These are phyloP conservation scores for Amorpha juglandis DNA, from an alignment of 2,888 invertebrate genomes.

Conservation along the genomic window DNA sequence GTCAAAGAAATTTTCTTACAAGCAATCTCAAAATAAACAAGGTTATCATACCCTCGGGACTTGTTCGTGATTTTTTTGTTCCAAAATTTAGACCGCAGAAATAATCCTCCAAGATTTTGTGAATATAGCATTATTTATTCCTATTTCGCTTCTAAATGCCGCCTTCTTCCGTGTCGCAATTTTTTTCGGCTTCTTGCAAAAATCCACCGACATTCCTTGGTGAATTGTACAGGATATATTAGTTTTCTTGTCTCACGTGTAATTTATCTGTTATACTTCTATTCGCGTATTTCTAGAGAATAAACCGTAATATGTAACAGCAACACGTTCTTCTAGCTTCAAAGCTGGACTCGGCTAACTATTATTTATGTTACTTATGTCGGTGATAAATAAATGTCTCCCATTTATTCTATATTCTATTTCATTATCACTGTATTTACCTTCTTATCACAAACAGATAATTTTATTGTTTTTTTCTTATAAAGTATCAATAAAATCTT, in stretches of 20 bases:
- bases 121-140: conserved; percentile 44
- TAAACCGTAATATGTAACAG: conserved; percentile 37
- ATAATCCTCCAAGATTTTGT: conserved; percentile 44
- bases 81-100: conserved; percentile 45
- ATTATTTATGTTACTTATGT: conserved; percentile 23
- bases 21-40: conserved; percentile 33
- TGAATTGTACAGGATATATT: conserved; percentile 45
- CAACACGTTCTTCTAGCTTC: conserved; percentile 28
- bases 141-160: conserved; percentile 31
- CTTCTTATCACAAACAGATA: not conserved
- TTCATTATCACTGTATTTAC: not conserved
- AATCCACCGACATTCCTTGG: conserved; percentile 40
- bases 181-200: conserved; percentile 42
- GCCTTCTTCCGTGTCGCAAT: conserved; percentile 31
- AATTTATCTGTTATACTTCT: conserved; percentile 44
- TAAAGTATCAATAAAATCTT: conserved; percentile 34
- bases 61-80: conserved; percentile 30
- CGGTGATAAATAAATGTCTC: conserved; percentile 15
- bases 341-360: conserved; percentile 18
- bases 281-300: conserved; percentile 33
- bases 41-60: conserved; percentile 32
- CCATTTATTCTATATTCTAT: not conserved
- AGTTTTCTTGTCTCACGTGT: conserved; percentile 46
- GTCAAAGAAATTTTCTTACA: conserved; percentile 29
- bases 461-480: not conserved